A percentile compares a stretch with the other conserved stretches of the same genome.
phyloP scores from a whole-genome alignment of 1,140 invertebrate species.

The Pogonus chalceus region DNA sequence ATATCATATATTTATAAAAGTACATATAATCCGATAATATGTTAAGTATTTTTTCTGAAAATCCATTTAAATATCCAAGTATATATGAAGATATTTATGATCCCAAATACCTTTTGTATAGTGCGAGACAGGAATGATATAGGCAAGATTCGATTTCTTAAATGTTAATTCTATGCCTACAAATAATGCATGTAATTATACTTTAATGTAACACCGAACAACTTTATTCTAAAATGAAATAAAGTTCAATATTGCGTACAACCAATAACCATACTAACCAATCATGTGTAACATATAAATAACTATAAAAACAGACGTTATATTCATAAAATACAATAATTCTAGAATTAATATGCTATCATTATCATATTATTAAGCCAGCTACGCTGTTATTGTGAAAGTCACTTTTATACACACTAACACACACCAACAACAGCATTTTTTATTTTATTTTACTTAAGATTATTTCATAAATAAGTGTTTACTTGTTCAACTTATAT shows the following conservation, averaged over 20 bases:
- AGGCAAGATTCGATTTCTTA: not conserved
- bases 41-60: too few species aligned
- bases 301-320: constrained; percentile 35
- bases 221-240: not conserved
- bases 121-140: not conserved
- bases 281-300: constrained; percentile 36
- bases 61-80: not conserved
- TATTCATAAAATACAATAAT: constrained; percentile 33
- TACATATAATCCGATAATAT: too few species aligned
- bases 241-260: not conserved
- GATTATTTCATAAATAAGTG: too few species aligned
- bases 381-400: not conserved
- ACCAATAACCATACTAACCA: constrained; percentile 29
- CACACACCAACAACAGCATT: too few species aligned
- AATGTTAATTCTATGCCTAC: not conserved
- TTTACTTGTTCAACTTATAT: too few species aligned
- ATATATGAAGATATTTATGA: not conserved
- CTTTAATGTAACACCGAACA: not conserved
- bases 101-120: not conserved
- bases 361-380: constrained; percentile 32
- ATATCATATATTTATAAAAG: too few species aligned
- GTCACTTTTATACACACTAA: not conserved
- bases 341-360: constrained; percentile 29
- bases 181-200: not conserved
- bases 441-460: too few species aligned